Conservation (phyloP, 2,797 vertebrate species). For the Syncerus caffer region DNA sequence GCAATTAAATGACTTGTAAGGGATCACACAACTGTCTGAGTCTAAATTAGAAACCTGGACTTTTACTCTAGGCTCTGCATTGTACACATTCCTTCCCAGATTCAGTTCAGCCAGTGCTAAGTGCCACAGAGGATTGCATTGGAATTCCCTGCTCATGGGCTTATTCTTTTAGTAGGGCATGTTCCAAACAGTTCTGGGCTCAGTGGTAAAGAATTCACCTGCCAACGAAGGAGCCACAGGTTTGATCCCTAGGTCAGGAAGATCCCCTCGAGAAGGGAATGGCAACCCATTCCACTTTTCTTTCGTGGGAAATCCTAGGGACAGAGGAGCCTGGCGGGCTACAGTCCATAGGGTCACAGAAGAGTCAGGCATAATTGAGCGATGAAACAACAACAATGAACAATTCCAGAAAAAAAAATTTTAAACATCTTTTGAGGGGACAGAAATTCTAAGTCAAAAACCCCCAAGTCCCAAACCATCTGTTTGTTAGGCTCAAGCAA, state of each 20-base stretch:
- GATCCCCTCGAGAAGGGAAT: neutral
- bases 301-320: neutral
- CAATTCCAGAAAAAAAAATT: neutral
- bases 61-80: neutral
- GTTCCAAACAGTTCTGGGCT: neutral
- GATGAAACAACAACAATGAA: neutral
- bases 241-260: neutral
- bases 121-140: neutral
- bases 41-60: neutral
- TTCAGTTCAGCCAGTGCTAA: neutral
- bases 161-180: neutral
- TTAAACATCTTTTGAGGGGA: neutral
- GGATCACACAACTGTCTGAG: neutral
- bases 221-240: neutral
- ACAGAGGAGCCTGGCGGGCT: neutral
- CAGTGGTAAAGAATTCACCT: neutral
- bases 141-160: neutral
- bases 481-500: neutral
- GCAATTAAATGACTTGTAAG: neutral
- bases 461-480: neutral
- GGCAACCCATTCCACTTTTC: neutral
- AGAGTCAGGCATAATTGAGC: neutral
- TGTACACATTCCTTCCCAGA: neutral
- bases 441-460: slow-evolving; percentile 1
- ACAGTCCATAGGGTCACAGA: neutral